phyloP scores from a whole-genome alignment of 2,797 vertebrate genomes.

The Silurus aristotelis region DNA sequence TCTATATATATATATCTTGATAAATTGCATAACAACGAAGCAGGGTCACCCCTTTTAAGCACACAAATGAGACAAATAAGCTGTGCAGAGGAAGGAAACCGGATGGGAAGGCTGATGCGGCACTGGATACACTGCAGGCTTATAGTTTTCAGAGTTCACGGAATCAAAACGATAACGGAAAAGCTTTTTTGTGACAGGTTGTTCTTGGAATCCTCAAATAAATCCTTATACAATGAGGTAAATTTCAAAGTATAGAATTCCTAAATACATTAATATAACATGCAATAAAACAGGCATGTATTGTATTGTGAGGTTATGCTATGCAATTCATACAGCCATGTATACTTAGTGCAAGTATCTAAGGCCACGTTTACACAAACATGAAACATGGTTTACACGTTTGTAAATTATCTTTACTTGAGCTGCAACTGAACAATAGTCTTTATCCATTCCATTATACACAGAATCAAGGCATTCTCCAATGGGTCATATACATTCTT shows the following conservation, averaged over 20 bases:
- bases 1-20: too few species aligned
- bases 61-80: conserved; percentile 12
- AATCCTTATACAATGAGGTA: neutral
- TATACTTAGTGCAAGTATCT: conserved; percentile 21
- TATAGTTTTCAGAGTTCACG: neutral
- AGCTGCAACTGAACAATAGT: conserved; percentile 21
- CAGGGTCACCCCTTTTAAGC: neutral
- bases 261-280: neutral
- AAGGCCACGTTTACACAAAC: conserved; percentile 53
- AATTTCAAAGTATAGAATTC: neutral
- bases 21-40: conserved; percentile 15
- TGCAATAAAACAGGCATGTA: neutral
- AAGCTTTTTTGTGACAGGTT: neutral
- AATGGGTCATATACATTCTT: neutral
- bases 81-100: conserved; percentile 19
- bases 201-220: neutral
- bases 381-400: conserved; percentile 37
- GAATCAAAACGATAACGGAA: neutral
- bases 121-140: neutral
- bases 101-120: conserved; percentile 18
- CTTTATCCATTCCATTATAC: neutral
- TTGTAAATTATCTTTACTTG: conserved; percentile 32
- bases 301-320: neutral
- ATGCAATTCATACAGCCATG: neutral
- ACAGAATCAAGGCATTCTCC: neutral